Evolutionary conservation across 37 sponge, comb jelly and placozoan genomes (phyloP), one percentile per base, ranked within the genome.

Genomic region (Dysidea cf. avara): DNA sequence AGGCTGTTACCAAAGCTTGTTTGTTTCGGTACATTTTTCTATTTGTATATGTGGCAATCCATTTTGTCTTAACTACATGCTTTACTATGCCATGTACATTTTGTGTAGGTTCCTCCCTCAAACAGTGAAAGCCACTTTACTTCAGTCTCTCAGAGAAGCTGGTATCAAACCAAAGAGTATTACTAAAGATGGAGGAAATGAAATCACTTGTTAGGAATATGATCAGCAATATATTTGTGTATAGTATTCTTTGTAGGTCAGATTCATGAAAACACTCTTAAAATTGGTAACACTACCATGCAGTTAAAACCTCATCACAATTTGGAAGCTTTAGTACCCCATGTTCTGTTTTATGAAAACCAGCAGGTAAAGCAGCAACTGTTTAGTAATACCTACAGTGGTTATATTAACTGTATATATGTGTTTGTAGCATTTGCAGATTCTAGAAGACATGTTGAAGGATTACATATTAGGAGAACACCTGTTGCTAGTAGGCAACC

Each of bases 401-500:
- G 34, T 34, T 61, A 39, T 72, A 36, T 33, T 52, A 66, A 26
- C 43, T 30, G 29, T 24, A 53, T 17, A 35, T 28, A 65, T 65
- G 1, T 29, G 13, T 31, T 56, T 53, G 9, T 64, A 92, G 91
- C 95, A 94, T 26, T 50, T 75, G 33, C 57, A 63, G 13, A 64
- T 90, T 31, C 61, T 94, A 73, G 87, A 86, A 54, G 91, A 78
- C 46, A 86, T 94, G 87, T 35, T 82, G 56, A 69, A 70, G 64
- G 87, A 86, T 53, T 90, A 71, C 56, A 26, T 50, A 12, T 33
- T 71, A 21, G 95, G 95, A 16, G 90, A 88, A 58, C 95, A 94
- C 62, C 72, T 94, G 1, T 74, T 94, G 38, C 81, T 94, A 70
- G 85, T 94, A 18, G 95, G 95, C 11, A 94, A 94, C 61, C 92